Conservation (phyloP, 2,888 invertebrate genomes). For the Aphidoletes aphidimyza region DNA sequence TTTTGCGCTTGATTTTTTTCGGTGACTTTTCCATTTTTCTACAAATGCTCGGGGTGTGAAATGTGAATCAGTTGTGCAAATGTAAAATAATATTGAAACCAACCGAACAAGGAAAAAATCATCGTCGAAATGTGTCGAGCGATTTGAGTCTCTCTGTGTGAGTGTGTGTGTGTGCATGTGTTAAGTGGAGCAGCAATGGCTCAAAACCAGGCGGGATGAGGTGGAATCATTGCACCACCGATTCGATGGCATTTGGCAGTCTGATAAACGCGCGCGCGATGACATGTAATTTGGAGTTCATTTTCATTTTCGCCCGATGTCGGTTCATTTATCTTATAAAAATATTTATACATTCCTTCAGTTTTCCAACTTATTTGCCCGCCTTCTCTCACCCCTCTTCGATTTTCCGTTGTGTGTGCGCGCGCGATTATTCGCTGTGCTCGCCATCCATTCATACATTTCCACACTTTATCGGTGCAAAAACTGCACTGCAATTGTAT, state of each 20-base stretch:
- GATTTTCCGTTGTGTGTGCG: not conserved
- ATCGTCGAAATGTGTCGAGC: not conserved
- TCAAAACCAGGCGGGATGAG: not conserved
- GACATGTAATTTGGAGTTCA: conserved; percentile 51
- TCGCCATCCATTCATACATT: no score
- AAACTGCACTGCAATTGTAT: conserved; percentile 38
- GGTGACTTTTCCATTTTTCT: conserved; percentile 23
- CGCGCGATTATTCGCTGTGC: not conserved
- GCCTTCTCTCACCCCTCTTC: not conserved
- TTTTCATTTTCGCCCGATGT: conserved; percentile 49
- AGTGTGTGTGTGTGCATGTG: not conserved
- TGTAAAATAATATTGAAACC: conserved; percentile 2
- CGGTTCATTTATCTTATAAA: conserved; percentile 51
- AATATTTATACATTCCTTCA: conserved; percentile 48
- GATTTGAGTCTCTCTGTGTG: no score
- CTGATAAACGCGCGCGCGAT: conserved; percentile 51
- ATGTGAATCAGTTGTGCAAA: conserved; percentile 37
- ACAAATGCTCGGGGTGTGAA: conserved; percentile 35
- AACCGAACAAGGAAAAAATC: not conserved
- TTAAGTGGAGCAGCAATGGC: conserved; percentile 48
- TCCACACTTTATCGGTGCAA: conserved; percentile 27
- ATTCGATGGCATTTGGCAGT: conserved; percentile 49
- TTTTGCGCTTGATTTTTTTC: not conserved
- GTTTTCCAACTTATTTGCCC: not conserved
- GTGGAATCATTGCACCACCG: not conserved